Base-by-base conservation (phyloP, 1,140 invertebrate species). In the Listronotus oregonensis region DNA sequence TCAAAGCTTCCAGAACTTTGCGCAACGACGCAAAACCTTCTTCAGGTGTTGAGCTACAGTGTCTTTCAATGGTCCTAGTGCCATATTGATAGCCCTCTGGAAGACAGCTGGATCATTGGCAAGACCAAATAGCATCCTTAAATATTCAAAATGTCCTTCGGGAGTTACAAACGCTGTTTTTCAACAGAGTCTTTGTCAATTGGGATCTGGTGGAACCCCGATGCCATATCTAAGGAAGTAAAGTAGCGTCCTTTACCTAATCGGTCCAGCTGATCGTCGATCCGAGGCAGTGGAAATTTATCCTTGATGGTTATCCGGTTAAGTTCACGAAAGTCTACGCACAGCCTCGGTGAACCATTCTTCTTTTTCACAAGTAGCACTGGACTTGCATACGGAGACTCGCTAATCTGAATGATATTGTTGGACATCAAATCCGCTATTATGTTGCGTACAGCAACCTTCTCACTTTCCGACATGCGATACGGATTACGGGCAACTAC, bases 291-390 rank as follows among this genome's bases (percentile, higher is more conserved):
- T 4, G 34, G 34, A 7, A 4, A 37, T 3, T 1, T 64, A 54
- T 78, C 67, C 71, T 74, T 70, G 27, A 70, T 18, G 18, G 75
- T 70, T 27, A 65, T 65, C 50, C 71, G 75, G 67, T 85, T 85
- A 6, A 85, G 57, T n/a, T 52, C 43, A 9, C 82, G 66, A 66
- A 79, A 85, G 67, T 86, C 82, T 0, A 84, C 67, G 72, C 83
- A 85, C 10, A 85, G 75, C 11, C 83, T 34, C 7, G 69, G 54
- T 0, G 69, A 64, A 7, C 77, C 76, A 67, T 81, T 79, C 71
- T 82, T 82, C 61, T 85, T 85, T 21, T 57, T 71, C 7, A 81
- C 79, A 7, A 83, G 55, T 0, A 83, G 75, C 0, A 83, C 62
- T 0, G 80, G 80, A 50, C 76, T 77, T 11, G 75, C 69, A 75